Percentiles rank a stretch among this genome's conserved stretches.
Evolutionary conservation across 1,140 invertebrate species (phyloP).

Genomic region (Orussus abietinus): DNA sequence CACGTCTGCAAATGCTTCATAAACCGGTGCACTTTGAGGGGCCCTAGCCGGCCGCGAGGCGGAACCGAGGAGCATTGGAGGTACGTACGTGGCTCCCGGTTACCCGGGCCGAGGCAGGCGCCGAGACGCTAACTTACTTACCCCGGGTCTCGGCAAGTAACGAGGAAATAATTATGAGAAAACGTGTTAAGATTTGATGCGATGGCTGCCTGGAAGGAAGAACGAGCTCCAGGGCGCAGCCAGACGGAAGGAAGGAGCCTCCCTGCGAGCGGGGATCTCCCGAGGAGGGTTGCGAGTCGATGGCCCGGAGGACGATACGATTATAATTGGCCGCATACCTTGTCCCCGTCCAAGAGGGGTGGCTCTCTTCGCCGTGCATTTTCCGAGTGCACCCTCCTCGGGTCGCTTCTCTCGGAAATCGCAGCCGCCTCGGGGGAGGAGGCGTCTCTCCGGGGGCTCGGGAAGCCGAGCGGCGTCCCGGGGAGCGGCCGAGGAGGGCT

Average conservation of each 20-base stretch:
- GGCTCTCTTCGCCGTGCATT: too few species aligned
- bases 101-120: not conserved
- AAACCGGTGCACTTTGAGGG: constrained; percentile 27
- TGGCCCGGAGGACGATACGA: too few species aligned
- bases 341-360: too few species aligned
- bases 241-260: constrained; percentile 1
- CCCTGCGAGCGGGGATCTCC: too few species aligned
- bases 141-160: constrained; percentile 14
- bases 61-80: not conserved
- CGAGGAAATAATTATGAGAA: constrained; percentile 25
- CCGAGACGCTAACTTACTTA: constrained; percentile 19
- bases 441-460: too few species aligned
- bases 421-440: too few species aligned
- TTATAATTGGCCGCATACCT: too few species aligned
- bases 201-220: constrained; percentile 1
- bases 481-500: too few species aligned
- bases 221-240: constrained; percentile 3
- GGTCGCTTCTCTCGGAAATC: too few species aligned
- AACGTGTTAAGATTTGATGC: constrained; percentile 22
- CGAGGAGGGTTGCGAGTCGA: too few species aligned
- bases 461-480: too few species aligned
- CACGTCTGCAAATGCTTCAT: constrained; percentile 39
- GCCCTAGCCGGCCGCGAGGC: not conserved
- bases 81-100: constrained; percentile 1
- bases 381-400: too few species aligned